These are phyloP conservation scores for Diadegma fenestrale DNA, from an alignment of 2,888 invertebrate genomes.

Conservation along the genomic window DNA sequence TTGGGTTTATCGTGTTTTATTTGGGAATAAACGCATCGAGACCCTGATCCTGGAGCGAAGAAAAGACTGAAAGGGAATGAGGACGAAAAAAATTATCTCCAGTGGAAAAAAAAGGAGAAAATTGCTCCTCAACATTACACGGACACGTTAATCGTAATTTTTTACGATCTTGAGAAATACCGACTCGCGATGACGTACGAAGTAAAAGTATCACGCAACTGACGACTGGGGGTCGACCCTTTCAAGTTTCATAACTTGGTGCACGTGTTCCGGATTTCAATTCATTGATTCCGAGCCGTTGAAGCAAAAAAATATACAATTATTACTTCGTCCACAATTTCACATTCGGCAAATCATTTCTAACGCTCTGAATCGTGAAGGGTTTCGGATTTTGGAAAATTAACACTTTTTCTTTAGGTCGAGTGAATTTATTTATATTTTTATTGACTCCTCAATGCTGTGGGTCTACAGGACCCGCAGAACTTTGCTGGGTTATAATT, in stretches of 20 bases:
- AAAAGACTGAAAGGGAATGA: background rate
- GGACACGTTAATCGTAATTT: background rate
- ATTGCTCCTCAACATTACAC: background rate
- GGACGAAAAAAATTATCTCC: background rate
- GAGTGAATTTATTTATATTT: background rate
- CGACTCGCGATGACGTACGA: constrained; percentile 25
- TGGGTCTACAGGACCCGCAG: background rate
- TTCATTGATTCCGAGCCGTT: constrained; percentile 8
- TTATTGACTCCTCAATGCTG: background rate
- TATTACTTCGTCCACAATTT: constrained; percentile 2
- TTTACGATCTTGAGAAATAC: constrained; percentile 43
- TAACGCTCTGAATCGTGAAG: background rate
- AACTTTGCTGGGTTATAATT: background rate
- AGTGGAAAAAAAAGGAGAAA: background rate
- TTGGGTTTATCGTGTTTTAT: background rate
- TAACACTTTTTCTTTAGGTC: background rate
- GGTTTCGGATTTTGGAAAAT: constrained; percentile 16
- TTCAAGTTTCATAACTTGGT: constrained; percentile 46
- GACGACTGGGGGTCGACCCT: constrained; percentile 4
- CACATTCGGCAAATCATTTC: background rate
- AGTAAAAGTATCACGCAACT: constrained; percentile 33
- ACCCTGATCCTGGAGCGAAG: background rate
- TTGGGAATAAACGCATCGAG: background rate
- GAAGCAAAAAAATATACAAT: constrained; percentile 26
- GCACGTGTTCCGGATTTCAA: constrained; percentile 55